phyloP scores from a whole-genome alignment of 92 coral and sea anemone genomes.

The Isaurus tuberculatus region DNA sequence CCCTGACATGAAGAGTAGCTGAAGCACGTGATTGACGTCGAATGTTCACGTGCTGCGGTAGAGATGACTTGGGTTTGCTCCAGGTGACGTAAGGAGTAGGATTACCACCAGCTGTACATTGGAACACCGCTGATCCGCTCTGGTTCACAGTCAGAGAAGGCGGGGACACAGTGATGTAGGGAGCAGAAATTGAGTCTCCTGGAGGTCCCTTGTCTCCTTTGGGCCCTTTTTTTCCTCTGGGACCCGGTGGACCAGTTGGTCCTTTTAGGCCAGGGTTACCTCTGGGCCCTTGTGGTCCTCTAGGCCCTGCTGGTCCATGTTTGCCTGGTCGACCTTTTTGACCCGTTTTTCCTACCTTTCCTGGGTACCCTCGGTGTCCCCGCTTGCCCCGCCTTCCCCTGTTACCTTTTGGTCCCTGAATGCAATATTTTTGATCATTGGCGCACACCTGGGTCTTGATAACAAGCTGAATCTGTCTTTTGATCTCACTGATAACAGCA shows the following conservation, averaged over 20 bases:
- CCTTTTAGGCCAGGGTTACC: conserved; percentile 57
- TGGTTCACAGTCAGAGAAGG: conserved; percentile 51
- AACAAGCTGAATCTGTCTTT: conserved; percentile 49
- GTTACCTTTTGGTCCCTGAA: conserved; percentile 69
- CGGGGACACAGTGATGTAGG: conserved; percentile 57
- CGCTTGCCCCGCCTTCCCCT: conserved; percentile 60
- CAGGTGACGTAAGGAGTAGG: conserved; percentile 67
- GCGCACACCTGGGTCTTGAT: conserved; percentile 64
- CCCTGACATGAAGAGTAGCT: conserved; percentile 9
- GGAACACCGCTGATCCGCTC: conserved; percentile 52
- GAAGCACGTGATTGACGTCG: conserved; percentile 48
- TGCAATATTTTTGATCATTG: conserved; percentile 64
- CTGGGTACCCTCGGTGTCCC: conserved; percentile 66
- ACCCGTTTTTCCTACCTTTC: conserved; percentile 58
- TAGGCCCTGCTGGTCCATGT: conserved; percentile 57
- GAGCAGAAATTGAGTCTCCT: conserved; percentile 60
- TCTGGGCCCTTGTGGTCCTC: conserved; percentile 53
- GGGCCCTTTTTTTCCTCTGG: conserved; percentile 60
- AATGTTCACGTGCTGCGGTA: conserved; percentile 40
- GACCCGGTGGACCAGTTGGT: conserved; percentile 62
- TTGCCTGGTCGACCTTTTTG: conserved; percentile 63
- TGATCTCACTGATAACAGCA: conserved; percentile 12
- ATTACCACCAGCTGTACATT: conserved; percentile 63
- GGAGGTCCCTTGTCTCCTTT: conserved; percentile 66
- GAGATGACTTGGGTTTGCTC: conserved; percentile 53